A percentile compares a stretch with the other conserved stretches of the same genome.
These are phyloP conservation scores for Siderastrea siderea DNA, from an alignment of 92 coral and sea anemone species.

Conservation along the genomic window DNA sequence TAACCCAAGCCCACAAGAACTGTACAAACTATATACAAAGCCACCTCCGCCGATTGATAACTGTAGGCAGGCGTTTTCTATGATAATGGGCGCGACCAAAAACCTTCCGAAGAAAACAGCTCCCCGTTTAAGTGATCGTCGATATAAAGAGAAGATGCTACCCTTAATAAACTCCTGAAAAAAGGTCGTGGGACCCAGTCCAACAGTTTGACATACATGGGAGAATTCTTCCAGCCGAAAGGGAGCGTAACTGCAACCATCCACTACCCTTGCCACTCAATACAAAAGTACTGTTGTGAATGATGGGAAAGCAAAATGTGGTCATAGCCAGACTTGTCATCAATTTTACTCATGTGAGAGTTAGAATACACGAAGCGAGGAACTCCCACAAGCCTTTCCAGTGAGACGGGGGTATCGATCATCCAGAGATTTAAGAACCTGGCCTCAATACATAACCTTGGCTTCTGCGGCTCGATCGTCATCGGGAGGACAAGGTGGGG, in stretches of 20 bases:
- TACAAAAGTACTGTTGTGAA: neutral
- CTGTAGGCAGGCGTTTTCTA: conserved; percentile 24
- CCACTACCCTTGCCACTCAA: conserved; percentile 31
- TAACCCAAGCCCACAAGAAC: conserved; percentile 36
- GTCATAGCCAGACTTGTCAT: too few relatives aligned
- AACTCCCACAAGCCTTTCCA: too few relatives aligned
- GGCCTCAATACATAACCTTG: neutral
- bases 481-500: conserved; percentile 53
- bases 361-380: too few relatives aligned
- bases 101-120: conserved; percentile 44
- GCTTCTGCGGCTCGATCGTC: neutral
- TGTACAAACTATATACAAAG: conserved; percentile 35
- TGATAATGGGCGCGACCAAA: conserved; percentile 44
- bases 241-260: neutral
- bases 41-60: conserved; percentile 56
- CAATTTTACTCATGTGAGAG: too few relatives aligned
- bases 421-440: neutral
- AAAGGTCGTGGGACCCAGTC: conserved; percentile 25
- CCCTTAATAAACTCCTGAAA: conserved; percentile 46
- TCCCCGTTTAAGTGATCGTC: conserved; percentile 68
- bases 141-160: conserved; percentile 56
- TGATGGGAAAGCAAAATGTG: too few relatives aligned
- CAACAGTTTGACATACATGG: conserved; percentile 44
- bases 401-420: too few relatives aligned
- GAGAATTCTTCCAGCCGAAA: conserved; percentile 61